Evolutionary conservation across 2,113 vertebrate species (phyloP), one percentile per base, ranked within the genome.

Genomic region (Stigmatopora argus): DNA sequence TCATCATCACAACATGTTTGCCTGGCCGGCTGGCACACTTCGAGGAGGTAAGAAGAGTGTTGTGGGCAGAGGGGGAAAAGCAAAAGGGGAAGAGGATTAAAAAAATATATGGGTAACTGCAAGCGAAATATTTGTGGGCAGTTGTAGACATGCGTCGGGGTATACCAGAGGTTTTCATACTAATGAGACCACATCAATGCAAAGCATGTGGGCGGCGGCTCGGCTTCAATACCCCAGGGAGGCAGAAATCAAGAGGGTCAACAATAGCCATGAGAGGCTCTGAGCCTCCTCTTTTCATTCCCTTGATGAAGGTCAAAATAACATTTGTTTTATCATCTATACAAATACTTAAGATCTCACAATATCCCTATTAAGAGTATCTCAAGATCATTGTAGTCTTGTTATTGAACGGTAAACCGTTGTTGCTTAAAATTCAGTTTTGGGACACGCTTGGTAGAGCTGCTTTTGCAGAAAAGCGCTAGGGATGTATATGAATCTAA

Each of bases 1-100:
- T 87, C 83, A 81, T 87, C 83, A 86, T 78, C 56, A 75, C 79
- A 78, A 78, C 83, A 84, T 75, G 78, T 62, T 71, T 69, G 67
- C 68, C 62, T 75, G 66, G 70, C 64, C 69, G 73, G 70, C 64
- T 70, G 74, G 68, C 83, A 79, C 65, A 72, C 71, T 75, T 82
- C 66, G 65, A 47, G 59, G 18, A 61, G 38, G 6, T 5, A 46
- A 61, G 41, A 23, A 21, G n/a, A 44, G 38, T 23, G 41, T 21
- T 12, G 21, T 38, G 9, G 12, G 34, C 18, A 11, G 2, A 58
- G 56, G 1, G 17, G 35, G 35, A 60, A 59, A 59, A 47, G n/a
- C 26, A 17, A 18, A 3, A 6, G 26, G 35, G 60, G 13, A 19
- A 45, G 1, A 46, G 21, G 1, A 35, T 21, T 23, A 26, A 17